These are phyloP conservation scores for Benitochromis conjunctus DNA, from an alignment of 2,113 vertebrate genomes.

Conservation along the genomic window DNA sequence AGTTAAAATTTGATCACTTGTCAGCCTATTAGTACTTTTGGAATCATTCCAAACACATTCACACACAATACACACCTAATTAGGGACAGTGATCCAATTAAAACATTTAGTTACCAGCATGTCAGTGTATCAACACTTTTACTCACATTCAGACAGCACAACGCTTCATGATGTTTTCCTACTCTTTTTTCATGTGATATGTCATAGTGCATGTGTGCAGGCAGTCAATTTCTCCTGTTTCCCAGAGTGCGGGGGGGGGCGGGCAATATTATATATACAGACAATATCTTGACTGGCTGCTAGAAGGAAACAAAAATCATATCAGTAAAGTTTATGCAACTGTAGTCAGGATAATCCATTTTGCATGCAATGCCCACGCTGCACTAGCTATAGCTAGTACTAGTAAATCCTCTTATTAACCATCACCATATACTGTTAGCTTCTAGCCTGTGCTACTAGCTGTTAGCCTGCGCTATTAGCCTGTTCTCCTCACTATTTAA, in stretches of 20 bases:
- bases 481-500: background rate
- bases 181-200: background rate
- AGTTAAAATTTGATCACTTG: background rate
- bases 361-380: background rate
- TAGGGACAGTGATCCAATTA: background rate
- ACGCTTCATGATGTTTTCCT: background rate
- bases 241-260: background rate
- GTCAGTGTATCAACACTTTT: background rate
- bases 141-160: background rate
- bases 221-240: background rate
- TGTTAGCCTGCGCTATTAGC: background rate
- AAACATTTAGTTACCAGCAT: background rate
- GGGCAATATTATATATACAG: background rate
- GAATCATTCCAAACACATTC: background rate
- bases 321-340: too few relatives aligned
- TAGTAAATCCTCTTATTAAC: background rate
- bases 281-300: too few relatives aligned
- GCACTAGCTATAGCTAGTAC: background rate
- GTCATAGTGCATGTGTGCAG: background rate
- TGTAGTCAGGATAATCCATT: too few relatives aligned
- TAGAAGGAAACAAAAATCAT: too few relatives aligned
- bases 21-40: background rate
- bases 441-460: background rate
- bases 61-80: background rate
- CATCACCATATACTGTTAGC: background rate